These are phyloP conservation scores for Engraulis encrasicolus DNA, from an alignment of 2,113 vertebrate genomes.

Conservation along the genomic window DNA sequence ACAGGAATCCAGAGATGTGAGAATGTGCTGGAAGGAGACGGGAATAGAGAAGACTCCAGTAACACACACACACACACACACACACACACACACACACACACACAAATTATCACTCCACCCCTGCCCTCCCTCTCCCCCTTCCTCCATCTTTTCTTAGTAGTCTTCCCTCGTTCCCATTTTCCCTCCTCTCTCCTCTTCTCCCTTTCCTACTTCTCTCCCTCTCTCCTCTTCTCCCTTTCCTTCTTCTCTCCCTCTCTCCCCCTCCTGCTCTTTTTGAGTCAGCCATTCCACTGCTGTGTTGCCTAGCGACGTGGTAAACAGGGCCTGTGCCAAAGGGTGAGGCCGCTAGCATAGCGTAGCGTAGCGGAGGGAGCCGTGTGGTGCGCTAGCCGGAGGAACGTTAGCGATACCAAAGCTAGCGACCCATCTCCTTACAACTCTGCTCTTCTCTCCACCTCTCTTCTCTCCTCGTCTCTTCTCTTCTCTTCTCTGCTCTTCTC, in stretches of 20 bases:
- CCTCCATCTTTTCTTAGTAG: neutral
- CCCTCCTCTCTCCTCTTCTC: neutral
- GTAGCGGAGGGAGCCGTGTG: neutral
- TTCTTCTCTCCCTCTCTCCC: slow-evolving; percentile 19
- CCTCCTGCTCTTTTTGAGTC: slow-evolving; percentile 46
- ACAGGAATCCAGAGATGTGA: neutral
- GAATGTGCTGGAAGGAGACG: neutral
- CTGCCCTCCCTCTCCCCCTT: neutral
- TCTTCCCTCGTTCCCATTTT: neutral
- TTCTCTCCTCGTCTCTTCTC: neutral
- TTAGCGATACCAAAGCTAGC: neutral
- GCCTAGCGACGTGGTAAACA: slow-evolving; percentile 73
- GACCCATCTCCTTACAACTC: neutral
- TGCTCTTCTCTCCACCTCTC: neutral
- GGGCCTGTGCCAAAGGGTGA: slow-evolving; percentile 56
- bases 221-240: slow-evolving; percentile 9
- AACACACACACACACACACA: too few relatives aligned
- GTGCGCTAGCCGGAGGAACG: neutral
- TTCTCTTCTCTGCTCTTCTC: too few relatives aligned
- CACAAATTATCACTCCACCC: too few relatives aligned
- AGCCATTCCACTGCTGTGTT: slow-evolving; percentile 64
- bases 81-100: slow-evolving; percentile 23
- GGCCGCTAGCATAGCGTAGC: slow-evolving; percentile 42
- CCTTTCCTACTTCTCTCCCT: too few relatives aligned
- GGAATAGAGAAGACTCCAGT: neutral